A percentile compares a stretch with the other conserved stretches of the same genome.
These are phyloP conservation scores for Malacosoma neustria DNA, from an alignment of 2,888 invertebrate species.

Conservation along the genomic window DNA sequence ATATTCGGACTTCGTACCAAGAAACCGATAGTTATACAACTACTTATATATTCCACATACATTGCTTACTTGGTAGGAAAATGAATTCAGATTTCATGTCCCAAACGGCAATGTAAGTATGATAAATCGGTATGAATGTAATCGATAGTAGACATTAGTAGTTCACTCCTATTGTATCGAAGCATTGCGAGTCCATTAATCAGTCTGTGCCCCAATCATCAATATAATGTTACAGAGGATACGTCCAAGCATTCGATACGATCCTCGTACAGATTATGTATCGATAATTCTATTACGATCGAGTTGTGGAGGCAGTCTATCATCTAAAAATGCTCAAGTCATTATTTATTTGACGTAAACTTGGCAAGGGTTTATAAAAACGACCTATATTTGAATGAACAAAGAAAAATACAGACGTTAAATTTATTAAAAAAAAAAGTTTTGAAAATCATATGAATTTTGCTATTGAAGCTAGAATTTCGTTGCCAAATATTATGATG, in stretches of 20 bases:
- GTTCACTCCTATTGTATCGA: constrained; percentile 60
- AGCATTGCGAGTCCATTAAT: constrained; percentile 62
- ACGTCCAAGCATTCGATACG: constrained; percentile 68
- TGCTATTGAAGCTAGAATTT: no score
- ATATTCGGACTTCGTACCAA: constrained; percentile 31
- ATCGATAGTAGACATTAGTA: no score
- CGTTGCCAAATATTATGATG: no score
- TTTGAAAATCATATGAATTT: no score
- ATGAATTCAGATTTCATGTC: not conserved
- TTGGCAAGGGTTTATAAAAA: constrained; percentile 9
- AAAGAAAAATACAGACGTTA: no score
- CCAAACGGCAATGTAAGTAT: constrained; percentile 26
- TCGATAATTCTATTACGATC: constrained; percentile 64
- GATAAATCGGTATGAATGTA: constrained; percentile 4
- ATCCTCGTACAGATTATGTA: constrained; percentile 64
- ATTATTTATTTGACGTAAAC: constrained; percentile 26
- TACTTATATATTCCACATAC: constrained; percentile 11
- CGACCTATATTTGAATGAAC: constrained; percentile 5
- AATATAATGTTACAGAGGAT: constrained; percentile 67
- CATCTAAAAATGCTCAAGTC: constrained; percentile 49
- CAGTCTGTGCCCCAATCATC: constrained; percentile 70
- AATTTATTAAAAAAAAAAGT: no score
- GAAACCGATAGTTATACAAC: constrained; percentile 4
- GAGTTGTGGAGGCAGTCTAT: constrained; percentile 55
- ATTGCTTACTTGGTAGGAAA: constrained; percentile 13